Evolutionary conservation across 2,888 invertebrate species (phyloP).

Genomic region (Idaea biselata): DNA sequence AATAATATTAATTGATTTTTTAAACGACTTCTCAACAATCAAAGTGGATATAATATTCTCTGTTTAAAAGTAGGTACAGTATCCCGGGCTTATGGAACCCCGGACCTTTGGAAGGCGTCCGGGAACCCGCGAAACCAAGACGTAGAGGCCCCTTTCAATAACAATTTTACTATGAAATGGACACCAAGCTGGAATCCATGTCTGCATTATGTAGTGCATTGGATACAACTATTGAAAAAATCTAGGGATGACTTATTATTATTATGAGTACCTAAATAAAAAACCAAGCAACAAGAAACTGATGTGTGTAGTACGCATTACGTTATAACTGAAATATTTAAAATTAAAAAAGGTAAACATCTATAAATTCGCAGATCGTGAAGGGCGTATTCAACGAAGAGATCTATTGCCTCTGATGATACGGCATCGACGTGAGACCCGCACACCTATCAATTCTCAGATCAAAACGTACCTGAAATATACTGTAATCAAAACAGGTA

Average conservation of each 20-base stretch:
- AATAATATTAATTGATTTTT: background rate
- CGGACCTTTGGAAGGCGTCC: background rate
- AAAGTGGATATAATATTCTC: background rate
- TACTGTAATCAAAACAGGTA: background rate
- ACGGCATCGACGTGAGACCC: slow-evolving; percentile 56
- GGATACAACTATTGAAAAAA: background rate
- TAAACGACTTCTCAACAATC: background rate
- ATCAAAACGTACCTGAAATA: slow-evolving; percentile 22
- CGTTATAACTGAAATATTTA: no score
- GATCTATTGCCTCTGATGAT: slow-evolving; percentile 42
- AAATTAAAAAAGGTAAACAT: slow-evolving; percentile 1
- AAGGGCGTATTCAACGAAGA: slow-evolving; percentile 32
- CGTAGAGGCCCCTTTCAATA: background rate
- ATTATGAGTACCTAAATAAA: no score
- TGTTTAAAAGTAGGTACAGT: background rate
- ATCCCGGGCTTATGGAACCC: background rate
- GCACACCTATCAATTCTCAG: slow-evolving; percentile 48
- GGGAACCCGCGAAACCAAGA: background rate
- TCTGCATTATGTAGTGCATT: background rate
- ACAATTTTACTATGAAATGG: no score
- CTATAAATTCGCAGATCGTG: slow-evolving; percentile 20
- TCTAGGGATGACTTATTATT: no score
- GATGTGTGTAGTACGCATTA: no score
- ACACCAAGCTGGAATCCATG: background rate
- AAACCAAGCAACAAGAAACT: no score